Evolutionary conservation across 2,113 vertebrate species (phyloP).

Genomic region (Ailuropoda melanoleuca): DNA sequence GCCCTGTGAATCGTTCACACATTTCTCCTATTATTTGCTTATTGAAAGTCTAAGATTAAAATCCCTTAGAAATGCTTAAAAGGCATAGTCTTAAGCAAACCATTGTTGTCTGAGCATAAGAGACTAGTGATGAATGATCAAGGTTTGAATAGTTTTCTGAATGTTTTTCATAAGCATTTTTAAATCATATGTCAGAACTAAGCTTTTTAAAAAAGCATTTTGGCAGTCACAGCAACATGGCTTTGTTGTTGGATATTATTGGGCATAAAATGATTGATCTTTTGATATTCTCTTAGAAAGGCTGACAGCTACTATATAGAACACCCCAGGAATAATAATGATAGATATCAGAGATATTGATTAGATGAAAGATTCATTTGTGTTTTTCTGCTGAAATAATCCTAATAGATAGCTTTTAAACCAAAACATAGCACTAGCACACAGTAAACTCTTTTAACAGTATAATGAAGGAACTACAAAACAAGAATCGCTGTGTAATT

Average conservation of each 20-base stretch:
- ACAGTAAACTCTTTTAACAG: not conserved
- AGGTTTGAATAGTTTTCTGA: not conserved
- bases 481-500: not conserved
- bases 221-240: constrained; percentile 20
- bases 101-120: not conserved
- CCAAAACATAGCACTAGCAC: not conserved
- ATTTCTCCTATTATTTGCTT: not conserved
- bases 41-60: not conserved
- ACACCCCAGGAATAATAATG: not conserved
- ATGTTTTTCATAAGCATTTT: constrained; percentile 33
- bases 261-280: not conserved
- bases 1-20: not conserved
- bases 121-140: not conserved
- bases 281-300: constrained; percentile 23
- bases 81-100: constrained; percentile 22
- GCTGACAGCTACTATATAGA: constrained; percentile 6
- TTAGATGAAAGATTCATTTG: constrained; percentile 49
- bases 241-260: constrained; percentile 47
- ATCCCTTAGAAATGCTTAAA: constrained; percentile 38
- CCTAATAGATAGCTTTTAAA: constrained; percentile 32
- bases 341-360: constrained; percentile 18
- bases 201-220: constrained; percentile 32
- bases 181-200: constrained; percentile 28
- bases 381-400: constrained; percentile 54
- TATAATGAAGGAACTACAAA: not conserved